phyloP scores from a whole-genome alignment of 2,888 invertebrate genomes.

The Oligia fasciuncula region DNA sequence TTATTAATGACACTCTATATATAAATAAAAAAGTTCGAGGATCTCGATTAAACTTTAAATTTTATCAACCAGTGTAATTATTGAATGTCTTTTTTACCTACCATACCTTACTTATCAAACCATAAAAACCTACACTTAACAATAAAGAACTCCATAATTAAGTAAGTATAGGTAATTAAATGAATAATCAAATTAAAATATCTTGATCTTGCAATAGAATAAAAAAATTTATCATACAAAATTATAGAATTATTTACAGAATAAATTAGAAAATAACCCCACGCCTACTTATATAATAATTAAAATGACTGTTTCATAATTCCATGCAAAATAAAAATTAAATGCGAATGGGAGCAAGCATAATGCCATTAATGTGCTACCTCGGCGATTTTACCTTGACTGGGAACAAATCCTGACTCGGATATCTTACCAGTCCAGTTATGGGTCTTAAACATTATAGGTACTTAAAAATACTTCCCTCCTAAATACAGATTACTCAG shows the following conservation, averaged over 20 bases:
- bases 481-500: too few relatives aligned
- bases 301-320: background rate
- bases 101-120: background rate
- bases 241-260: background rate
- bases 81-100: background rate
- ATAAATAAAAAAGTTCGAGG: background rate
- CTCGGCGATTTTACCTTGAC: too few relatives aligned
- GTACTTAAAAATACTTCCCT: background rate
- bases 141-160: constrained; percentile 8
- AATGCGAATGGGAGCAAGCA: background rate
- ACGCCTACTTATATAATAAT: background rate
- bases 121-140: background rate
- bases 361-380: background rate
- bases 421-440: background rate
- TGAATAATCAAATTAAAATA: background rate
- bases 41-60: background rate
- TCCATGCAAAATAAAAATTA: background rate
- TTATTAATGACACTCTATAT: background rate
- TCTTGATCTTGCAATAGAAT: background rate
- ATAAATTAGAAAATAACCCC: background rate
- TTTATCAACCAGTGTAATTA: background rate
- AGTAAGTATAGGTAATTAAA: too few relatives aligned
- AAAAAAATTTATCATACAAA: background rate
- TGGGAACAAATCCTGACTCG: background rate
- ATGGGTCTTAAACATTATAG: too few relatives aligned